Base-by-base conservation (phyloP, 2,888 invertebrate genomes). In the Blastobasis adustella region DNA sequence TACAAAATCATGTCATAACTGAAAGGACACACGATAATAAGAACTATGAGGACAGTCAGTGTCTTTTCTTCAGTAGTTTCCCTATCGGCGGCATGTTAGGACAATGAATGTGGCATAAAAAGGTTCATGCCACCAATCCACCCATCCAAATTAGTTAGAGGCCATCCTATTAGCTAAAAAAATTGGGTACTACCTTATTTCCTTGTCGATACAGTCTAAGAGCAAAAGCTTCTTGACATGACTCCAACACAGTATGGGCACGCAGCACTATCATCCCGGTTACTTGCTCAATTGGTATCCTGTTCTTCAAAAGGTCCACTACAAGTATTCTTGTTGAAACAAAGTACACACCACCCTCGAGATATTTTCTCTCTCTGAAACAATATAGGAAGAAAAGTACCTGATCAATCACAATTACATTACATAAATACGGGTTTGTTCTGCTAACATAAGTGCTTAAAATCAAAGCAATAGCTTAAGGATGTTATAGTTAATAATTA, bases 151-250 rank as follows among this genome's bases (percentile, higher is more conserved):
- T 23, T 23, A 1, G 23, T 3, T 1, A 23, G 23, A 23, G 23
- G 23, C 23, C 23, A 23, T 23, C 3, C 23, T 23, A 23, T 23
- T 23, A 23, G 23, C 23, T n/a, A 23, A 23, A 2, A 23, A 23
- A 3, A 23, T 23, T 23, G 23, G 37, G 10, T 55, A 10, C 6
- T 69, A 81, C 95, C 90, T 98, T 98, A 82, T 99, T 99, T 63
- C 91, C 92, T 79, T 98, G 96, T 47, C 99, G 90, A 73, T 93
- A 99, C 4, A 99, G 88, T 58, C 99, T 91, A 50, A 98, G 79
- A 7, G 96, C 97, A 79, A 99, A 99, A 5, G 98, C 96, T 86
- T 98, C 98, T 78, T 98, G 97, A 72, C 96, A 96, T 49, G 96
- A 96, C 76, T 96, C 96, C 36, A 96, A 82, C 41, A 96, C 93